Percentiles rank a stretch among this genome's conserved stretches.
These are phyloP conservation scores for Drosophila kambysellisi DNA, from an alignment of 2,888 invertebrate species.

Conservation along the genomic window DNA sequence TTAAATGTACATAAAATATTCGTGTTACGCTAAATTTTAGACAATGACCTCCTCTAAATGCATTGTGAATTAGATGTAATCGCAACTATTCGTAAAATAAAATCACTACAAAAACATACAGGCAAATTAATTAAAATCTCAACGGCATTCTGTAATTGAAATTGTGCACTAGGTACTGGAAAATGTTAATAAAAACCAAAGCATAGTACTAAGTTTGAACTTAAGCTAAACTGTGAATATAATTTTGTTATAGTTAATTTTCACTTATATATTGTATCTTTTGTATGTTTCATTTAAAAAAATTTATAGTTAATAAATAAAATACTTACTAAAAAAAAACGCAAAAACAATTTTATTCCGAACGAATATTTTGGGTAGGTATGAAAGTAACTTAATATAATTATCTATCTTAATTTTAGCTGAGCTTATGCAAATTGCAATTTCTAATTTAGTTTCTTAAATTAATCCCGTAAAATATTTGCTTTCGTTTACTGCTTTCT, in stretches of 20 bases:
- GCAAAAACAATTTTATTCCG: background rate
- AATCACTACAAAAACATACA: conserved; percentile 37
- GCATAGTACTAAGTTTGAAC: conserved; percentile 49
- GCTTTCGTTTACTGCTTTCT: conserved; percentile 15
- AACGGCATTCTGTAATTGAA: conserved; percentile 31
- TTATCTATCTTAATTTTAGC: conserved; percentile 4
- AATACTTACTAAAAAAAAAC: conserved; percentile 41
- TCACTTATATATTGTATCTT: conserved; percentile 60
- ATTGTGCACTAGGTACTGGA: conserved; percentile 20
- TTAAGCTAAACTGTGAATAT: conserved; percentile 58
- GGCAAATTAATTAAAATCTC: conserved; percentile 36
- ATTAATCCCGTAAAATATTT: conserved; percentile 26
- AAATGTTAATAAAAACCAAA: conserved; percentile 38
- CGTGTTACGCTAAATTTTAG: conserved; percentile 42
- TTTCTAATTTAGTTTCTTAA: conserved; percentile 4
- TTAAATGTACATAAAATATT: conserved; percentile 64
- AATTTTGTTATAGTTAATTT: conserved; percentile 45
- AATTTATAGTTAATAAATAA: conserved; percentile 52
- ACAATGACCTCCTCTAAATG: conserved; percentile 33
- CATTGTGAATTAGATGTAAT: conserved; percentile 41
- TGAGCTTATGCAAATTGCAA: background rate
- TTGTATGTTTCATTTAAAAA: conserved; percentile 62
- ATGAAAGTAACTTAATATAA: background rate
- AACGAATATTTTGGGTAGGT: background rate
- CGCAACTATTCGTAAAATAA: conserved; percentile 35